Percentiles rank a stretch among this genome's conserved stretches.
Evolutionary conservation across 2,113 vertebrate genomes (phyloP).

Genomic region (Hipposideros armiger): DNA sequence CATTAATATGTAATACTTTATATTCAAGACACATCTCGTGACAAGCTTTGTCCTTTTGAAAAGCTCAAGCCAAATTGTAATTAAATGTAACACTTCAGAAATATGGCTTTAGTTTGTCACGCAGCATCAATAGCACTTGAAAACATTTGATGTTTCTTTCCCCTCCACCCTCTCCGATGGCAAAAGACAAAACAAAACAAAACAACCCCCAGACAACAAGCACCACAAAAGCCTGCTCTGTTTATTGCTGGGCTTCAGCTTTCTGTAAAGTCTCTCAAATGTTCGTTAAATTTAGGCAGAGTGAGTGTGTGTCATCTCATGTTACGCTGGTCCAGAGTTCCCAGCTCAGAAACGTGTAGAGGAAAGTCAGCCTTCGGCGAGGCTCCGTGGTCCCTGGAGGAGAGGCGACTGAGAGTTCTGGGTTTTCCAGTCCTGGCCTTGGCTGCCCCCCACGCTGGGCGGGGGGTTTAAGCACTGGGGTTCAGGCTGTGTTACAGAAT

Average conservation of each 20-base stretch:
- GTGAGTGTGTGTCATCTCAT: not conserved
- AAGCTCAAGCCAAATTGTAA: conserved; percentile 26
- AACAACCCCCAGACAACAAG: not conserved
- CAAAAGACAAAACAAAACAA: not conserved
- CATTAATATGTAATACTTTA: not conserved
- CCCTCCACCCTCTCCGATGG: not conserved
- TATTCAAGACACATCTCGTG: not conserved
- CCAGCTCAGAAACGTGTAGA: not conserved
- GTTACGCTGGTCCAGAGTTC: not conserved
- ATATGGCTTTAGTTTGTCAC: conserved; percentile 58
- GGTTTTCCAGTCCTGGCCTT: no score
- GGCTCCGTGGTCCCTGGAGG: not conserved
- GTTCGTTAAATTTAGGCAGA: not conserved
- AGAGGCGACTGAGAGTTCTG: not conserved
- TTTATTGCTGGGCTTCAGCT: not conserved
- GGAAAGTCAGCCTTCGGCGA: not conserved
- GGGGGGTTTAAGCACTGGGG: not conserved
- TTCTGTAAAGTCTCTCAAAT: not conserved
- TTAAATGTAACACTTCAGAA: conserved; percentile 62
- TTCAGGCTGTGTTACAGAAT: not conserved
- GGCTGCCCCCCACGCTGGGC: rapidly evolving
- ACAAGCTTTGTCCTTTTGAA: conserved; percentile 48
- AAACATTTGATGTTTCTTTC: conserved; percentile 40
- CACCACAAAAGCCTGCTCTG: not conserved
- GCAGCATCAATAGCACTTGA: not conserved